Conservation (phyloP, 2,113 vertebrate genomes). For the Cavia aperea region DNA sequence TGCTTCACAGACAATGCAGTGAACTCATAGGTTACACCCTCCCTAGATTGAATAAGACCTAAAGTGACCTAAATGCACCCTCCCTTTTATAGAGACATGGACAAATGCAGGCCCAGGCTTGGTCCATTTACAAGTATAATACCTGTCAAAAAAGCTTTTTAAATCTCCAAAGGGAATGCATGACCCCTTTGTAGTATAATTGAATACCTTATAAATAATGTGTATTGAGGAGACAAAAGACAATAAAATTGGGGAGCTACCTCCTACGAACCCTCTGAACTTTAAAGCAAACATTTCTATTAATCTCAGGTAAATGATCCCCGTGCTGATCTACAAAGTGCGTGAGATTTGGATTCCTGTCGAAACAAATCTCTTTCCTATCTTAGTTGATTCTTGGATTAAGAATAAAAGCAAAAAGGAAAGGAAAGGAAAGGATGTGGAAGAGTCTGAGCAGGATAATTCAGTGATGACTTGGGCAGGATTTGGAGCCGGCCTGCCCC, state of each 20-base stretch:
- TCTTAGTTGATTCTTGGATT: neutral
- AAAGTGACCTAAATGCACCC: neutral
- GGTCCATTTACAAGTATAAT: neutral
- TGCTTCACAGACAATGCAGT: neutral
- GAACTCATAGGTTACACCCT: neutral
- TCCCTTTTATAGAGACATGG: neutral
- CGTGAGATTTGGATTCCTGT: neutral
- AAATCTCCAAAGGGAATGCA: slow-evolving; percentile 33
- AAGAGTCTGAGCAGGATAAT: fast-evolving
- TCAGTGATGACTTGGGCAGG: neutral
- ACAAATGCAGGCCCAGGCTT: neutral
- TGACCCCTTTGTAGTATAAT: slow-evolving; percentile 37
- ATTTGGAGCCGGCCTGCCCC: neutral
- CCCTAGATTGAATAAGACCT: neutral
- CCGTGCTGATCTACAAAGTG: neutral
- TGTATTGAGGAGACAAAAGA: slow-evolving; percentile 30
- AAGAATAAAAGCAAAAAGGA: neutral
- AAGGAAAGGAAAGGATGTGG: neutral
- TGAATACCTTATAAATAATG: slow-evolving; percentile 51
- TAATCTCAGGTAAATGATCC: slow-evolving; percentile 7
- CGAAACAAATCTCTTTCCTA: neutral
- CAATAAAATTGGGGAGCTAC: slow-evolving; percentile 33
- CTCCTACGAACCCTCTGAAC: slow-evolving; percentile 31
- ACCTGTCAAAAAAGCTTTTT: slow-evolving; percentile 9
- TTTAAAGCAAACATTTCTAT: slow-evolving; percentile 33